Conservation (phyloP, 2,888 invertebrate species). For the Machimus atricapillus region DNA sequence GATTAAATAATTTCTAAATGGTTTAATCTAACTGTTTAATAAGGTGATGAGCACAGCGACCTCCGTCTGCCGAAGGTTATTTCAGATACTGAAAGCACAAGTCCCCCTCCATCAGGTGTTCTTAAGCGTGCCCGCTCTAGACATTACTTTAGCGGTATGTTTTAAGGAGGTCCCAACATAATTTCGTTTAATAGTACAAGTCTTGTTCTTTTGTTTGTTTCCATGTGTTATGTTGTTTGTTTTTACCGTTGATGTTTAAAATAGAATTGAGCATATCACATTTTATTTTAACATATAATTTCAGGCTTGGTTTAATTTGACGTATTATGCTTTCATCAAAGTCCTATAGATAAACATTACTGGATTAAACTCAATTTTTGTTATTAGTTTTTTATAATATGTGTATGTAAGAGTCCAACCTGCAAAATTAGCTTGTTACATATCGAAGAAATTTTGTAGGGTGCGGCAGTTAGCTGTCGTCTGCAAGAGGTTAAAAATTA, state of each 20-base stretch:
- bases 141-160: slow-evolving; percentile 62
- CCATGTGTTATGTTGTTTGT: not conserved
- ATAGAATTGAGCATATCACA: not conserved
- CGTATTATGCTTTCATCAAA: not conserved
- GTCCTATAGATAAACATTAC: not conserved
- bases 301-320: not conserved
- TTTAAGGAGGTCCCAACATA: not conserved
- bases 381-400: not conserved
- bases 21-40: not conserved
- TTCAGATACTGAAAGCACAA: slow-evolving; percentile 57
- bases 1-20: not conserved
- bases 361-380: not conserved
- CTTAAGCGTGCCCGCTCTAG: slow-evolving; percentile 59
- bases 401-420: too few species aligned
- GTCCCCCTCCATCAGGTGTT: slow-evolving; percentile 55
- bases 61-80: slow-evolving; percentile 59
- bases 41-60: slow-evolving; percentile 55
- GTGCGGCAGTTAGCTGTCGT: too few species aligned
- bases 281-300: not conserved
- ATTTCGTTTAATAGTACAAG: not conserved
- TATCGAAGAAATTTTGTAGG: too few species aligned
- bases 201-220: not conserved
- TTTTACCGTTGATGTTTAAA: not conserved
- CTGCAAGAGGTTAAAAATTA: too few species aligned
- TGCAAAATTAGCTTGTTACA: too few species aligned